phyloP scores from a whole-genome alignment of 2,113 vertebrate genomes.

The Dipodomys spectabilis region DNA sequence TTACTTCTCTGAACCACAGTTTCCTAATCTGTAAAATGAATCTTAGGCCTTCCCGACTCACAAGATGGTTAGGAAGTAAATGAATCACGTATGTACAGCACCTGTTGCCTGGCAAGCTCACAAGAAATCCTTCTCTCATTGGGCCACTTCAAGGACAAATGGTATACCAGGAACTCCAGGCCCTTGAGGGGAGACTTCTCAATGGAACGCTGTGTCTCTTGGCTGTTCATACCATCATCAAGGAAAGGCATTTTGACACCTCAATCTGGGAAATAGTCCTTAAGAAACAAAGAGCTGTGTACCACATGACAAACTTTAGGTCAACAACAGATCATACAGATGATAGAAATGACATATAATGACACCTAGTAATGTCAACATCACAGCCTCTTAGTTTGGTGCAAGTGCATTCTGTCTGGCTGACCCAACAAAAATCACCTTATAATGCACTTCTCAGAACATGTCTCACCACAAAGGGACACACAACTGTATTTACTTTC shows the following conservation, averaged over 20 bases:
- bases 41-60: not conserved
- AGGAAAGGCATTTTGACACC: not conserved
- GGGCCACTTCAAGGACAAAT: not conserved
- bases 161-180: not conserved
- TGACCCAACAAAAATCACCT: not conserved
- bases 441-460: not conserved
- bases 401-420: not conserved
- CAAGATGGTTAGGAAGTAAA: not conserved
- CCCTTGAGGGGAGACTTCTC: not conserved
- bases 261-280: not conserved
- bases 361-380: too few relatives aligned
- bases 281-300: not conserved
- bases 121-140: not conserved
- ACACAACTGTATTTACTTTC: not conserved
- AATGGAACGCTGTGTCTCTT: not conserved
- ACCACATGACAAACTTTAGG: not conserved
- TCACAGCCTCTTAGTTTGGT: not conserved
- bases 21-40: not conserved
- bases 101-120: too few relatives aligned
- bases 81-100: accelerated
- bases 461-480: not conserved
- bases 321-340: not conserved
- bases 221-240: not conserved
- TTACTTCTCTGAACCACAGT: slow-evolving; percentile 4
- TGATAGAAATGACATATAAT: too few relatives aligned